These are phyloP conservation scores for Phymastichus coffea DNA, from an alignment of 1,140 invertebrate species.

Conservation along the genomic window DNA sequence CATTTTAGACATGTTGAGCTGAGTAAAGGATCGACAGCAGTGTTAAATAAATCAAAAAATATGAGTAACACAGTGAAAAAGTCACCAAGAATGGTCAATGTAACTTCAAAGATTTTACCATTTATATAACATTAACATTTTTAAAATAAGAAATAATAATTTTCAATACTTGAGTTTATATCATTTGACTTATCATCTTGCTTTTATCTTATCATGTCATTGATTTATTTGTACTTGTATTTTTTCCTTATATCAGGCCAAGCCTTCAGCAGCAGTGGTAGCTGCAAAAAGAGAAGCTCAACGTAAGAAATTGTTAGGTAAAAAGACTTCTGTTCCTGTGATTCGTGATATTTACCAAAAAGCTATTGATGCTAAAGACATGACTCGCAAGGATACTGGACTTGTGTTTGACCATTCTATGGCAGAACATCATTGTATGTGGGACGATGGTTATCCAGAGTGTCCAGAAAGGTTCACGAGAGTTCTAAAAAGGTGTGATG, in stretches of 20 bases:
- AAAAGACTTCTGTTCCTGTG: slow-evolving; percentile 36
- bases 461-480: slow-evolving; percentile 72
- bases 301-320: slow-evolving; percentile 35
- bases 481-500: slow-evolving; percentile 72
- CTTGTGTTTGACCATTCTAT: slow-evolving; percentile 78
- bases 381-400: slow-evolving; percentile 66
- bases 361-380: slow-evolving; percentile 65
- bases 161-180: background rate
- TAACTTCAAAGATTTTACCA: slow-evolving; percentile 28
- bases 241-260: slow-evolving; percentile 36
- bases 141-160: background rate
- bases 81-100: slow-evolving; percentile 32
- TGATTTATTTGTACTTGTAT: background rate
- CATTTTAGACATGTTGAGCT: slow-evolving; percentile 32
- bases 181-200: slow-evolving; percentile 5
- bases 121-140: background rate
- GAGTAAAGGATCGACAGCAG: slow-evolving; percentile 15
- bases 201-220: slow-evolving; percentile 22
- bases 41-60: slow-evolving; percentile 31
- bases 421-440: slow-evolving; percentile 76
- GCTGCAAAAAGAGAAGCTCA: slow-evolving; percentile 48
- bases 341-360: slow-evolving; percentile 53
- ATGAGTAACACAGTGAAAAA: slow-evolving; percentile 19
- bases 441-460: slow-evolving; percentile 83
- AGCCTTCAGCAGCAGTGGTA: slow-evolving; percentile 48